Evolutionary conservation across 2,797 vertebrate genomes (phyloP).

Genomic region (Sardinella longiceps): DNA sequence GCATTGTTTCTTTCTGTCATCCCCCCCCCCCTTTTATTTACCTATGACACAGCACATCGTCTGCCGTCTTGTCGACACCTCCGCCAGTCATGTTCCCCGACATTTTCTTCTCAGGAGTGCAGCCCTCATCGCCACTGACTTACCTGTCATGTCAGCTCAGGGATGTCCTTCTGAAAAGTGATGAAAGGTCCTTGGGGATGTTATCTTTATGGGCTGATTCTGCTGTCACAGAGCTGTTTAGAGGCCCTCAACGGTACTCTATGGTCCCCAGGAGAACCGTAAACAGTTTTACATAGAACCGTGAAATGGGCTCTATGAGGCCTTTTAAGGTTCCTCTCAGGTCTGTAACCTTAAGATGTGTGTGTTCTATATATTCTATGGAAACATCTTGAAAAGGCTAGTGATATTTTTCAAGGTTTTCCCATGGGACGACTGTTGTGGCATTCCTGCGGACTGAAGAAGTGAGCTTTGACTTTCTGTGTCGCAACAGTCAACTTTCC

Average conservation of each 20-base stretch:
- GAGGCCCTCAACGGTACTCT: neutral
- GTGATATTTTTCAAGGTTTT: no score
- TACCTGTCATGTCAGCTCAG: neutral
- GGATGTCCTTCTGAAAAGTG: neutral
- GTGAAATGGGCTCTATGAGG: neutral
- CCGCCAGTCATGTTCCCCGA: neutral
- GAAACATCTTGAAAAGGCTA: no score
- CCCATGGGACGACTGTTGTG: neutral
- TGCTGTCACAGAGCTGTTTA: neutral
- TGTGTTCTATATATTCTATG: no score
- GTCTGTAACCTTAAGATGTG: neutral
- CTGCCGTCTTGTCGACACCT: neutral
- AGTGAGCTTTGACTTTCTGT: neutral
- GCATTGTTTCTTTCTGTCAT: no score
- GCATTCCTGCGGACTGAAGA: neutral
- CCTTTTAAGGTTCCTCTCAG: neutral
- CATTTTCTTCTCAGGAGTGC: neutral
- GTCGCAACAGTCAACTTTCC: neutral
- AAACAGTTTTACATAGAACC: neutral
- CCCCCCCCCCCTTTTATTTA: constrained; percentile 1
- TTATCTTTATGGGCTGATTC: neutral
- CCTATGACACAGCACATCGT: neutral
- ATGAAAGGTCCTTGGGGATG: neutral
- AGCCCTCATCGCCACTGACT: neutral
- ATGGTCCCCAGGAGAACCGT: neutral